Evolutionary conservation across 2,888 invertebrate species (phyloP), one percentile per base, ranked within the genome.

Genomic region (Falcaria lacertinaria): DNA sequence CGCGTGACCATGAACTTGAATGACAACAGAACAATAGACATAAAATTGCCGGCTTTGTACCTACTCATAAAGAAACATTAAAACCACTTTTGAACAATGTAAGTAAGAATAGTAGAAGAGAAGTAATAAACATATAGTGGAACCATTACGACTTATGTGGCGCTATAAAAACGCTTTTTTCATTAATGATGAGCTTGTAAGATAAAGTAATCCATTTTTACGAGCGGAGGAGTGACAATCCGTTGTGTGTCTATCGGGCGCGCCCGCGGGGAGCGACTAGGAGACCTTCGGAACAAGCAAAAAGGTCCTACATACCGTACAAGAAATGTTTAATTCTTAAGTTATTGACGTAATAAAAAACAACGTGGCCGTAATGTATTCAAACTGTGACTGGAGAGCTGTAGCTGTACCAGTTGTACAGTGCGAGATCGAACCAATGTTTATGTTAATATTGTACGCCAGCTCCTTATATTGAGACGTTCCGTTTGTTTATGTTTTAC

Each of bases 261-360:
- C 50, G 61, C 53, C 69, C 60, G 57, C 63, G 62, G 66, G 69
- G 64, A 65, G 60, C 57, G 45, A 50, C 55, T 62, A 59, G 57
- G 54, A 48, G 50, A 54, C 50, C 44, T 47, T 54, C 17, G 22
- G 34, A 39, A 41, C 37, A 60, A 59, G 55, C 52, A 60, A 63
- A 65, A 63, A 63, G 52, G 54, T 56, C 52, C 54, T 57, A 57
- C 54, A 62, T 56, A 52, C 57, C 50, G 49, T 60, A 53, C 54
- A 60, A 68, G 64, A 70, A 77, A 77, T 71, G 66, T 80, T 85
- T 80, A 71, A 75, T 76, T 75, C 76, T 60, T 68, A 79, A 86
- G 80, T 80, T 86, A 87, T 82, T 76, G 76, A 69, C 57, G 65
- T 64, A 66, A 80, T 86, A 85, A 85, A 85, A 84, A 76, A 70